Conservation (phyloP, 1,140 invertebrate species). For the Penaeus chinensis region DNA sequence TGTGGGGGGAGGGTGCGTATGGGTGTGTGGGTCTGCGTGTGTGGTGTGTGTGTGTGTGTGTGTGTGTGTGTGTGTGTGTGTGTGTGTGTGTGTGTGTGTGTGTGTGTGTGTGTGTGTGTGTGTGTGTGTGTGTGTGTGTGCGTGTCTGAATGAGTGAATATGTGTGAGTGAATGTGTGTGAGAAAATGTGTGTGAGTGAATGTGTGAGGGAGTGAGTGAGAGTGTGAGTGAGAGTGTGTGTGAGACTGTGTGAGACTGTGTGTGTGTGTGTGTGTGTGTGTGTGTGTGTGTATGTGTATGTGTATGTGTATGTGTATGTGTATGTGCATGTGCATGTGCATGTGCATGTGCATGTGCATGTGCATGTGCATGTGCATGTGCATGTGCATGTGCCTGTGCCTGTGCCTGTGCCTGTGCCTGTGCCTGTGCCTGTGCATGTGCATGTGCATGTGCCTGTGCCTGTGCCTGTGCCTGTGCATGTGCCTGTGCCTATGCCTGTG, state of each 20-base stretch:
- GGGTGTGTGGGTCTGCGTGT: too few relatives aligned
- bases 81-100: conserved; percentile 31
- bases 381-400: neutral
- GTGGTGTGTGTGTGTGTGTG: too few relatives aligned
- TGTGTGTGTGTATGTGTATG: too few relatives aligned
- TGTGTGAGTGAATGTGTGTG: neutral
- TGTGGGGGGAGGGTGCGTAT: too few relatives aligned
- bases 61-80: conserved; percentile 8
- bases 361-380: neutral
- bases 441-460: conserved; percentile 3
- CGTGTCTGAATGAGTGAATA: neutral
- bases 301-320: too few relatives aligned
- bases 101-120: conserved; percentile 30
- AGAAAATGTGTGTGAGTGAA: neutral
- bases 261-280: too few relatives aligned
- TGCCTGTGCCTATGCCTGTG: neutral
- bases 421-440: neutral
- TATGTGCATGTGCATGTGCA: neutral
- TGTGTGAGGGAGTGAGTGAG: conserved; percentile 12
- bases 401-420: too few relatives aligned
- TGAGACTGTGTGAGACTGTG: too few relatives aligned
- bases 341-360: neutral
- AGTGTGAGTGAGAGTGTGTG: neutral
- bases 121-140: neutral
- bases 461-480: neutral